phyloP scores from a whole-genome alignment of 2,888 invertebrate genomes.

The Troglohyphantes excavatus region DNA sequence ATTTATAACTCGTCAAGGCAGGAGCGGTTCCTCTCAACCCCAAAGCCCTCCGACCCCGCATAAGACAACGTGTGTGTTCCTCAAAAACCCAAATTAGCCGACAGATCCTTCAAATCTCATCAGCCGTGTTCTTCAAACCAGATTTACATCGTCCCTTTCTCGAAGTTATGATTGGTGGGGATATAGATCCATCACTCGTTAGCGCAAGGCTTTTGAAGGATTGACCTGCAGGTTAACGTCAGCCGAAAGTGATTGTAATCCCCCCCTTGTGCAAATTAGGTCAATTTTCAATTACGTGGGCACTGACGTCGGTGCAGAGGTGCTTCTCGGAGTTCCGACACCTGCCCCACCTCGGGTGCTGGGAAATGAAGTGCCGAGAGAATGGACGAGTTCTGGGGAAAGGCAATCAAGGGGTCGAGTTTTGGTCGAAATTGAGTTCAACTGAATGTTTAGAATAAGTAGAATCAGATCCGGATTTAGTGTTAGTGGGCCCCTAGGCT shows the following conservation, averaged over 20 bases:
- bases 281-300: conserved; percentile 20
- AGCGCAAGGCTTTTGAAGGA: not conserved
- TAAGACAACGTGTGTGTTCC: conserved; percentile 3
- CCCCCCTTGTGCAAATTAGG: not conserved
- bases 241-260: not conserved
- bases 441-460: too few species aligned
- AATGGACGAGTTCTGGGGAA: too few species aligned
- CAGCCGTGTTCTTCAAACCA: not conserved
- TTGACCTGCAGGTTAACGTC: too few species aligned
- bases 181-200: conserved; percentile 2
- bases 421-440: too few species aligned
- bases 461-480: too few species aligned
- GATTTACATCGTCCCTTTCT: not conserved
- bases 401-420: too few species aligned
- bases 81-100: not conserved
- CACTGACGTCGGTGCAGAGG: not conserved
- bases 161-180: not conserved
- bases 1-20: not conserved
- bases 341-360: too few species aligned
- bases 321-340: not conserved
- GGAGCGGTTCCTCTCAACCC: not conserved
- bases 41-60: not conserved
- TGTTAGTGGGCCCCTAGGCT: too few species aligned
- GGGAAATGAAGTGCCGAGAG: too few species aligned
- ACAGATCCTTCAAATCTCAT: not conserved